Conservation (phyloP, 2,113 vertebrate genomes). For the Silurus asotus region DNA sequence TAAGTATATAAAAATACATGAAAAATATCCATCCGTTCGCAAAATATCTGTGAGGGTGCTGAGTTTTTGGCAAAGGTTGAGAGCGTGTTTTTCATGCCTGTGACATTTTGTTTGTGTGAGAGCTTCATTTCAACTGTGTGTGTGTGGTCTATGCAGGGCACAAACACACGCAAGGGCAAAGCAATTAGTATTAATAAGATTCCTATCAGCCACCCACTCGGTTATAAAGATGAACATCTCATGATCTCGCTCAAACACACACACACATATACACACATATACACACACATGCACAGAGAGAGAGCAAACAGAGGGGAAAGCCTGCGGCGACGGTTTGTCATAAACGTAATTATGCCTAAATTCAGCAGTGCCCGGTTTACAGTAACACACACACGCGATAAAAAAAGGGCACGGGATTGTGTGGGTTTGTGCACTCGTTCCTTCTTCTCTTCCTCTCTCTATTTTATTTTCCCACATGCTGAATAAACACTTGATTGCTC, state of each 20-base stretch:
- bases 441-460: slow-evolving; percentile 1
- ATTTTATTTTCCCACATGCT: slow-evolving; percentile 13
- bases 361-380: slow-evolving; percentile 43
- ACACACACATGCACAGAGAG: neutral
- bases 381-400: slow-evolving; percentile 41
- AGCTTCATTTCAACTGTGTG: neutral
- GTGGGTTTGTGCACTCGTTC: slow-evolving; percentile 17
- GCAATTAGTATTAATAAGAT: slow-evolving; percentile 51
- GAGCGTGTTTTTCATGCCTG: neutral
- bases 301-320: slow-evolving; percentile 23
- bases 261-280: neutral
- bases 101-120: slow-evolving; percentile 15
- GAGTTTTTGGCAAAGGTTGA: neutral
- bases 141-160: slow-evolving; percentile 10
- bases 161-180: slow-evolving; percentile 25
- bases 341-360: slow-evolving; percentile 56
- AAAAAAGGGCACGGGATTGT: slow-evolving; percentile 38
- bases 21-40: neutral
- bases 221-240: slow-evolving; percentile 38
- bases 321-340: slow-evolving; percentile 46
- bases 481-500: slow-evolving; percentile 32
- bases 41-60: neutral
- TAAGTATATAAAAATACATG: neutral
- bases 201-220: slow-evolving; percentile 45
- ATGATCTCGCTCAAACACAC: slow-evolving; percentile 14